phyloP scores from a whole-genome alignment of 2,797 vertebrate species.

The Gymnothorax reevesii region DNA sequence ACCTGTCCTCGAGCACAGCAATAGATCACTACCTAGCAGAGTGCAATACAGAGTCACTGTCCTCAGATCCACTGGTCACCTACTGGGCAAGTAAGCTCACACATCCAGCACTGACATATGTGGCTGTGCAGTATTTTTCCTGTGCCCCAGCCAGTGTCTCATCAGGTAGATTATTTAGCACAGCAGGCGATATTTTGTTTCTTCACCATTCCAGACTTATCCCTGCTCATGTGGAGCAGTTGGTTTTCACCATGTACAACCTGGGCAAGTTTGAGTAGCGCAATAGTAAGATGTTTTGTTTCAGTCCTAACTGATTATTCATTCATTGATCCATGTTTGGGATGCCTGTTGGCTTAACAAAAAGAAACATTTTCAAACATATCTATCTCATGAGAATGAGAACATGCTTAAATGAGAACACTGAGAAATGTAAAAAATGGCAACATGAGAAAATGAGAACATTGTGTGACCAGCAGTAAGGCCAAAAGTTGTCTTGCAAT shows the following conservation, averaged over 20 bases:
- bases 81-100: conserved; percentile 20
- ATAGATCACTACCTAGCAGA: conserved; percentile 16
- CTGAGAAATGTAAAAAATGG: too few species aligned
- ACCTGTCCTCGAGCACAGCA: conserved; percentile 13
- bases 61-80: conserved; percentile 21
- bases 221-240: too few species aligned
- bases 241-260: too few species aligned
- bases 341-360: not conserved
- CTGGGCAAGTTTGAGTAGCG: not conserved
- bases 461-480: too few species aligned
- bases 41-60: conserved; percentile 20
- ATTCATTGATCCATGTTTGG: not conserved
- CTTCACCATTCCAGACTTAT: not conserved
- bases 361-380: too few species aligned
- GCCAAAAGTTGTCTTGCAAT: too few species aligned
- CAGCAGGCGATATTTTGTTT: not conserved
- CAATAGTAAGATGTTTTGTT: not conserved
- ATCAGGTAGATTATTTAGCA: not conserved
- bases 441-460: too few species aligned
- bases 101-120: too few species aligned
- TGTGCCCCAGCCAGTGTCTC: not conserved
- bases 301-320: not conserved
- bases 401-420: not conserved
- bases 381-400: too few species aligned
- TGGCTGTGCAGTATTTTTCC: too few species aligned